A percentile compares a stretch with the other conserved stretches of the same genome.
phyloP scores from a whole-genome alignment of 2,797 vertebrate species.

The Sebastiscus albofasciatus region DNA sequence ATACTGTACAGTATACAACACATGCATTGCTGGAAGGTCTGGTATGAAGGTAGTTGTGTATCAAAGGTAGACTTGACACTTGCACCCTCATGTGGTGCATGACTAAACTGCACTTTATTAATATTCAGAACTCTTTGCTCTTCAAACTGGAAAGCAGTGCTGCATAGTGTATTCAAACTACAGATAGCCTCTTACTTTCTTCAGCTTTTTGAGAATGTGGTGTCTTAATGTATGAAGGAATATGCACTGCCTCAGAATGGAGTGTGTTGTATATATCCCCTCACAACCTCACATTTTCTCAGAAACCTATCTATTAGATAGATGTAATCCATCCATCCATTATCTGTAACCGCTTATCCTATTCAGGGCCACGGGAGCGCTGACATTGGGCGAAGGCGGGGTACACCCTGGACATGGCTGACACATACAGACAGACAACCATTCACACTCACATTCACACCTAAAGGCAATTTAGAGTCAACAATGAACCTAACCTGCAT shows the following conservation, averaged over 20 bases:
- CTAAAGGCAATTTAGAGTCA: background rate
- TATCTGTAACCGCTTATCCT: too few species aligned
- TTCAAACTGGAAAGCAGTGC: background rate
- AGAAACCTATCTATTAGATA: background rate
- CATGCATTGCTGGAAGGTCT: background rate
- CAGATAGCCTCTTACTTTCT: background rate
- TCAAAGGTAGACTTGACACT: background rate
- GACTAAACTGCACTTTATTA: background rate
- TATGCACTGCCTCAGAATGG: background rate
- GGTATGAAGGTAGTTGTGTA: background rate
- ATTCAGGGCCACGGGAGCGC: too few species aligned
- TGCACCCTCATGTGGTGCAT: conserved; percentile 15
- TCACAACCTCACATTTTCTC: background rate
- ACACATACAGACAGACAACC: background rate
- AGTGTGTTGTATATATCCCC: background rate
- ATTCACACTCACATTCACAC: background rate
- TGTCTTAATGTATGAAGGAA: background rate
- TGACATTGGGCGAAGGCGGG: too few species aligned
- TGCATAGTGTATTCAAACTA: background rate
- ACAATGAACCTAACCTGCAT: background rate
- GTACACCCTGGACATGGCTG: too few species aligned
- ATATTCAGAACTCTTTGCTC: background rate
- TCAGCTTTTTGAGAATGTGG: background rate
- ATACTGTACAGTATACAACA: background rate
- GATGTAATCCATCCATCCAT: too few species aligned